Evolutionary conservation across 2,113 vertebrate genomes (phyloP).

Genomic region (Megaceryle maxima): DNA sequence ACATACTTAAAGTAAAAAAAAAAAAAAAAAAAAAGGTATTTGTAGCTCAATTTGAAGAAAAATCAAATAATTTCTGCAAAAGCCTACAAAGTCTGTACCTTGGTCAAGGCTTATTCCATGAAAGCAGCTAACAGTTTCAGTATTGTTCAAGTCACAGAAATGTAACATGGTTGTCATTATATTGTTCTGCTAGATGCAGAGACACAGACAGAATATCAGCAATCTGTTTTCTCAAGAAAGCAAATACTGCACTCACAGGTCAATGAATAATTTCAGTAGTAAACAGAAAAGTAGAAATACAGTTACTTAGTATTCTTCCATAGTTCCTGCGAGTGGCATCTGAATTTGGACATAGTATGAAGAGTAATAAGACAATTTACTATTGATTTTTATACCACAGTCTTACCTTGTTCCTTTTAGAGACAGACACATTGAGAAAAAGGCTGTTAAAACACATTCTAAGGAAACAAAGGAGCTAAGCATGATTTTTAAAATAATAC

Average conservation of each 20-base stretch:
- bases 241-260: background rate
- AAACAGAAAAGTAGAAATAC: background rate
- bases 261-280: background rate
- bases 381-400: background rate
- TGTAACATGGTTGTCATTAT: background rate
- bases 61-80: background rate
- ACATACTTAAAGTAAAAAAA: background rate
- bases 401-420: background rate
- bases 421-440: background rate
- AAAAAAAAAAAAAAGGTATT: background rate
- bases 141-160: background rate
- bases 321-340: background rate
- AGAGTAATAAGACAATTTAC: background rate
- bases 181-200: background rate
- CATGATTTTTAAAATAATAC: background rate
- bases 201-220: background rate
- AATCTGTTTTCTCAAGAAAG: background rate
- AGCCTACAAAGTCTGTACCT: background rate
- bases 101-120: background rate
- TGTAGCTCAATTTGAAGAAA: background rate
- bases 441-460: background rate
- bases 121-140: background rate
- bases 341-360: background rate
- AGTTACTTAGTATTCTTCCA: background rate
- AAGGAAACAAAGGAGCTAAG: background rate